Percentiles rank a stretch among this genome's conserved stretches.
These are phyloP conservation scores for Octopus sinensis DNA, from an alignment of 1,140 invertebrate genomes.

Conservation along the genomic window DNA sequence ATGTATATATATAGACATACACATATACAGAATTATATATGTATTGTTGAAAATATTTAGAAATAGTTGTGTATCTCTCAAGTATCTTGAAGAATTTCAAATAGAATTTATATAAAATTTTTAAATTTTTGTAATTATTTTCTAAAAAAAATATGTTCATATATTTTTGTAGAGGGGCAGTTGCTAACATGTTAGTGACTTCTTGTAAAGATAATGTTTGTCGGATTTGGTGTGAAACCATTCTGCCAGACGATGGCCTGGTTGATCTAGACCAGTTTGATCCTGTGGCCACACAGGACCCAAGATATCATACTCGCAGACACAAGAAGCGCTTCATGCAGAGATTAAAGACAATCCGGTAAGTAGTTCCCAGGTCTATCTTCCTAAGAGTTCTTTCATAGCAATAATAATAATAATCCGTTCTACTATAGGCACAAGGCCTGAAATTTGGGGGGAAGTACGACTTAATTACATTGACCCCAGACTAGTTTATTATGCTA, in stretches of 20 bases:
- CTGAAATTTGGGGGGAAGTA: no score
- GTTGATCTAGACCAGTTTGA: conserved; percentile 77
- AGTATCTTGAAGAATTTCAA: no score
- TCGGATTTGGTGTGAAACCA: conserved; percentile 95
- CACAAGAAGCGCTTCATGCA: conserved; percentile 96
- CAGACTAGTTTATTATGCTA: no score
- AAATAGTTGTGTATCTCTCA: no score
- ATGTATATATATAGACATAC: no score
- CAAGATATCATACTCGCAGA: conserved; percentile 80
- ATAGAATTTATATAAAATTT: neutral
- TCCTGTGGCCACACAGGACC: conserved; percentile 69
- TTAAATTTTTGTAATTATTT: conserved; percentile 9
- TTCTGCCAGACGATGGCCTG: conserved; percentile 91
- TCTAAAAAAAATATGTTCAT: neutral
- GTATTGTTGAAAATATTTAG: no score
- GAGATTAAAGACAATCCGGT: conserved; percentile 93
- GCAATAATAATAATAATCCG: no score
- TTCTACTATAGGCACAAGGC: no score
- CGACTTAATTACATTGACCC: no score
- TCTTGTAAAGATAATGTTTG: conserved; percentile 98
- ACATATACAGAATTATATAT: no score
- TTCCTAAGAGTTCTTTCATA: no score
- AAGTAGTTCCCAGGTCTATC: conserved; percentile 26
- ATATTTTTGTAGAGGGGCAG: conserved; percentile 74
- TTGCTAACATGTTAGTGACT: conserved; percentile 96